Base-by-base conservation (phyloP, 2,888 invertebrate species). In the Noctua comes region DNA sequence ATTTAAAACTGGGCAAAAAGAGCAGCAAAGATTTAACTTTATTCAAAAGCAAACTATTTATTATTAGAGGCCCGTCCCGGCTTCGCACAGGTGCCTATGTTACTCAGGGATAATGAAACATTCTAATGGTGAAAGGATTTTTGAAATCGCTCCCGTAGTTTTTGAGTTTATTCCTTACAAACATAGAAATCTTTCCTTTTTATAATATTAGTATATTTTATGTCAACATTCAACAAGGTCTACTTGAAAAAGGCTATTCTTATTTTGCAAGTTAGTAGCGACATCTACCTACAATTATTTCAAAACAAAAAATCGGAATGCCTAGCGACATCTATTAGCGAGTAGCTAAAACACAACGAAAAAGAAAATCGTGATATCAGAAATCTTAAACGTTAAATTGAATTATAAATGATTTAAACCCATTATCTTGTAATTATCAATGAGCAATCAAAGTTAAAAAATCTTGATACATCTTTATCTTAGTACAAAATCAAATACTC, bases 241-340 rank as follows among this genome's bases (percentile, higher is more conserved):
- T 1, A 21, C 27, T 48, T 13, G 64, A 72, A 43, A 64, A 27
- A 24, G 4, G 54, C 0, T 8, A 7, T 27, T 21, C 5, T n/a
- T 7, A 0, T 21, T 62, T 2, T 43, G 21, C 5, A 11, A 46
- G 16, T 40, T 18, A 46, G 73, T 79, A 83, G 69, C 76, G 84
- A 76, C 88, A 87, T 83, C 86, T 88, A 80, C 43, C 40, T 43
- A 40, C 2, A 16, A 1, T 11, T 18, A 66, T 6, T 0, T 27
- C 3, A 64, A 62, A 68, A 57, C 36, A n/a, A n/a, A 59, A 68
- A 31, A 16, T 16, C 2, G 0, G 7, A 18, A n/a, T 18, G 0
- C 0, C 7, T 77, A 85, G 81, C 86, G 93, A 89, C 94, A 94
- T 93, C 95, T 95, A 80, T 84, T 75, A 83, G 74, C 27, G 75